phyloP scores from a whole-genome alignment of 2,797 vertebrate species.

The Pelochelys cantorii region DNA sequence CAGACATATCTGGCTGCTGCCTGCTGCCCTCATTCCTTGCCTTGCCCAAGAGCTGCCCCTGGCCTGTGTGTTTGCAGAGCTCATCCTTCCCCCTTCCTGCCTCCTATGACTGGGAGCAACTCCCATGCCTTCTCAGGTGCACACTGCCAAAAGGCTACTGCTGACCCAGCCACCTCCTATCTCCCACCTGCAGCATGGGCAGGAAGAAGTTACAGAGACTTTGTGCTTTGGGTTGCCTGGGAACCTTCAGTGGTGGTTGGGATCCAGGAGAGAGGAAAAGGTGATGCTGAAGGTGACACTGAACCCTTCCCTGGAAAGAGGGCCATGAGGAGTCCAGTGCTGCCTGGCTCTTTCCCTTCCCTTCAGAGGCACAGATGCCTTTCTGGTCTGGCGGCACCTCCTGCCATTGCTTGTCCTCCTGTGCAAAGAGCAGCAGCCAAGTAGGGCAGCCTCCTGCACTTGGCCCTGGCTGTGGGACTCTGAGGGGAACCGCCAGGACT shows the following conservation, averaged over 20 bases:
- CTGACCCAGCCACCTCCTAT: too few relatives aligned
- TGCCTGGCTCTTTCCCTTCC: not conserved
- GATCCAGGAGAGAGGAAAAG: not conserved
- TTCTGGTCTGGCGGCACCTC: not conserved
- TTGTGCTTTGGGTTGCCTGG: not conserved
- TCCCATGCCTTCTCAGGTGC: not conserved
- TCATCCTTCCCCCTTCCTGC: not conserved
- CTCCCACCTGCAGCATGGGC: too few relatives aligned
- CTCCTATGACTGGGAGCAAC: not conserved
- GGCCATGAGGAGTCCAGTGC: not conserved
- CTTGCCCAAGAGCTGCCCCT: not conserved
- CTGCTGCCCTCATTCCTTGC: not conserved
- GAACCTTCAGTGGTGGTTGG: not conserved
- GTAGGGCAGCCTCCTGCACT: not conserved
- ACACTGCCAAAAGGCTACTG: too few relatives aligned
- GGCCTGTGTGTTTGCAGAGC: not conserved
- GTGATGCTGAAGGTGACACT: not conserved
- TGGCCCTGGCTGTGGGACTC: too few relatives aligned
- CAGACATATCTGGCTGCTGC: too few relatives aligned
- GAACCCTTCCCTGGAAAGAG: not conserved
- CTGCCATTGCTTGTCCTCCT: not conserved
- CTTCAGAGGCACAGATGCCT: not conserved
- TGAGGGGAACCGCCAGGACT: too few relatives aligned
- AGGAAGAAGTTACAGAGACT: too few relatives aligned
- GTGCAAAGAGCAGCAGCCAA: not conserved